phyloP scores from a whole-genome alignment of 1,140 invertebrate species.

The Anoplolepis gracilipes region DNA sequence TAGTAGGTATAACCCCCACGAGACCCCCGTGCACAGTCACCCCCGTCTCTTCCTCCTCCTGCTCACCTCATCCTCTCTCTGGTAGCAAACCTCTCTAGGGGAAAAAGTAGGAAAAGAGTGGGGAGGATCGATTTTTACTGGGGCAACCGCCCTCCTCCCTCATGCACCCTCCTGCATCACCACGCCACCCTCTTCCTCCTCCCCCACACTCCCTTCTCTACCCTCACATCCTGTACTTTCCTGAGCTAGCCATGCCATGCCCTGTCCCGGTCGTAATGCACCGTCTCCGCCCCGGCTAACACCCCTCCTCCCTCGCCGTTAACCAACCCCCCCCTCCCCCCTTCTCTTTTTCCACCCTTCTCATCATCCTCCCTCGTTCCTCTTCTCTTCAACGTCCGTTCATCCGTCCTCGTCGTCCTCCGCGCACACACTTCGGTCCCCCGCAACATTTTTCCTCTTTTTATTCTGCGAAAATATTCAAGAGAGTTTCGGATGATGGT shows the following conservation, averaged over 20 bases:
- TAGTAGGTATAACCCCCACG: conserved; percentile 68
- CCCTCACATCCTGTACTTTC: conserved; percentile 81
- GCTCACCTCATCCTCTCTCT: conserved; percentile 68
- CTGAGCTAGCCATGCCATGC: conserved; percentile 81
- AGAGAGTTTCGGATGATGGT: conserved; percentile 73
- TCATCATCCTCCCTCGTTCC: conserved; percentile 7
- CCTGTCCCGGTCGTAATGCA: conserved; percentile 82
- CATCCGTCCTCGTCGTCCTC: conserved; percentile 40
- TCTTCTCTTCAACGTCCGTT: conserved; percentile 46
- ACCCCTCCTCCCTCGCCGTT: conserved; percentile 67
- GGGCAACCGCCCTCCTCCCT: conserved; percentile 82
- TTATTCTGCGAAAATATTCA: conserved; percentile 75
- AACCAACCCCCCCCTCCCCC: conserved; percentile 40
- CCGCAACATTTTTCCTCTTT: conserved; percentile 68
- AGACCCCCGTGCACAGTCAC: conserved; percentile 51
- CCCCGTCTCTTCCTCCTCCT: conserved; percentile 25
- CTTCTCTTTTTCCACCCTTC: not conserved
- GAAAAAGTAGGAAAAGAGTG: conserved; percentile 85
- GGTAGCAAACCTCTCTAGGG: conserved; percentile 80
- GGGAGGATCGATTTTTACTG: conserved; percentile 86
- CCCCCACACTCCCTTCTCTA: conserved; percentile 62
- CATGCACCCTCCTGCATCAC: conserved; percentile 79
- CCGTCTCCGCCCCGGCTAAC: conserved; percentile 74
- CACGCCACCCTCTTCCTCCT: conserved; percentile 49
- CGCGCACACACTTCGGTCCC: conserved; percentile 44